Evolutionary conservation across 2,113 vertebrate species (phyloP).

Genomic region (Bos indicus): DNA sequence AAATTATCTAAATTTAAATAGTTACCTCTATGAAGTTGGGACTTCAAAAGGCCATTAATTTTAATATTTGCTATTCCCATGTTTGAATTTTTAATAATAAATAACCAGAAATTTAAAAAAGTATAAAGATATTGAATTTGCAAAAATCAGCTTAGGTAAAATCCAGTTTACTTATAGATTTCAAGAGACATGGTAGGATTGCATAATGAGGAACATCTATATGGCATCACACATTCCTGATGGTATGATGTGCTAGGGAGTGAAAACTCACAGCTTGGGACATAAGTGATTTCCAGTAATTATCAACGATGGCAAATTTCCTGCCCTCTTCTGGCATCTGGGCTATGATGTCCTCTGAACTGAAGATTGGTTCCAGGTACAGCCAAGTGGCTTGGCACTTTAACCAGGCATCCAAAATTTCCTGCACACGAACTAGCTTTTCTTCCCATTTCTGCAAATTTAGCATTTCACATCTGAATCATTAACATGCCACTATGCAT

Average conservation of each 20-base stretch:
- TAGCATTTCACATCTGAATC: conserved; percentile 23
- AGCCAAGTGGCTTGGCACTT: conserved; percentile 92
- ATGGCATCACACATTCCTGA: neutral
- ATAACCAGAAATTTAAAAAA: neutral
- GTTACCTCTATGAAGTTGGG: neutral
- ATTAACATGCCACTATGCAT: neutral
- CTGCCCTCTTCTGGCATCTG: conserved; percentile 95
- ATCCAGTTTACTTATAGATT: neutral
- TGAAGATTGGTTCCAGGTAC: conserved; percentile 95
- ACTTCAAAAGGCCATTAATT: neutral
- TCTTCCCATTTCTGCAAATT: conserved; percentile 88
- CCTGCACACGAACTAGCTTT: conserved; percentile 87
- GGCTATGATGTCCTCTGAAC: conserved; percentile 92
- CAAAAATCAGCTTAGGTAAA: neutral
- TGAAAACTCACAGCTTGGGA: conserved; percentile 81
- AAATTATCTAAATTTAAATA: neutral
- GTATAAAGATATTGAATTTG: neutral
- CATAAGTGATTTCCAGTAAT: conserved; percentile 89
- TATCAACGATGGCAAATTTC: conserved; percentile 90
- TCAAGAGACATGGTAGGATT: neutral
- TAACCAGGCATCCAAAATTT: conserved; percentile 89
- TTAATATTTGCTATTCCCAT: neutral
- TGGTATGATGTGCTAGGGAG: neutral
- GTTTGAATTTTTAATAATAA: neutral
- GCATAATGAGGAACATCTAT: neutral